Base-by-base conservation (phyloP, 2,888 invertebrate genomes). In the Paralinhomoeus sp. region DNA sequence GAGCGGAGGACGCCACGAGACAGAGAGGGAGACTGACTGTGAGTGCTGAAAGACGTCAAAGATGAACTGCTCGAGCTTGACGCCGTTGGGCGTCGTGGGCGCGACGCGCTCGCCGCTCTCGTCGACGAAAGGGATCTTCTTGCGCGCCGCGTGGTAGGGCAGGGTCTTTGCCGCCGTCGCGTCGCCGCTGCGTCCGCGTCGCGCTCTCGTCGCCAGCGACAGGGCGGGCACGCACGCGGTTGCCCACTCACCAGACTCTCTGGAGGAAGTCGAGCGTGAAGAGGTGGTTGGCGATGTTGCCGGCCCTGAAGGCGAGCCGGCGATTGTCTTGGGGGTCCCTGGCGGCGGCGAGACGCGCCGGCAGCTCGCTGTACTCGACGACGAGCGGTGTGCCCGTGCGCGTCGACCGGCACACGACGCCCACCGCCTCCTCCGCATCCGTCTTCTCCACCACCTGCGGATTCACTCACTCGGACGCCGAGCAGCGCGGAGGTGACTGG, bases 51-150 rank as follows among this genome's bases (percentile, higher is more conserved):
- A 97, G 0, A 93, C 89, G 64, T 99, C 97, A 63, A 99, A 99
- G 13, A 99, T 81, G 63, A 99, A 99, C 64, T 93, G 97, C 61
- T 99, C 97, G 67, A 99, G 78, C 69, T 99, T 99, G 51, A 97
- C 83, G 13, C 93, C 97, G 57, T 97, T 97, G 0, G 84, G 77
- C 48, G 74, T 73, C 0, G 73, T 72, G 0, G 97, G 91, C 49
- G 74, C 76, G 22, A 62, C 48, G 12, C 49, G 47, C 33, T 43
- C 15, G 21, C 46, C 44, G 36, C n/a, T 22, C 20, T 73, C 67
- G 59, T 82, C 76, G 0, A 85, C 69, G 54, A 73, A 78, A 0
- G 89, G 78, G 51, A 99, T 91, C 68, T 97, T 97, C 70, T 99
- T 99, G 61, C 83, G 82, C 7, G 97, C 97, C 0, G 87, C 76